Base-by-base conservation (phyloP, 2,797 vertebrate genomes). In the Luscinia megarhynchos region DNA sequence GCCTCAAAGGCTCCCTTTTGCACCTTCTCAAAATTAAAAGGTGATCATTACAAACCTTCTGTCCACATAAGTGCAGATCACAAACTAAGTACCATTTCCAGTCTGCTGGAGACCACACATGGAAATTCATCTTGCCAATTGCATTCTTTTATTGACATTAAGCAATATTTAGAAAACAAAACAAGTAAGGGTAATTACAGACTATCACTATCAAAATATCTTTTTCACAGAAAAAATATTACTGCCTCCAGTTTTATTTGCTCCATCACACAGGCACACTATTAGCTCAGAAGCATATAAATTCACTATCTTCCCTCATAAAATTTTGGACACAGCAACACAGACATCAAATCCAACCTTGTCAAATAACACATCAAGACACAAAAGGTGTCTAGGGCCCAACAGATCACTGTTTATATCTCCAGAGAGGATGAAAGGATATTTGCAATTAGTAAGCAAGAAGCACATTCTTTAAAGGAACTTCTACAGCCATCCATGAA, bases 121-220 rank as follows among this genome's bases (percentile, higher is more conserved):
- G 11, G 0, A 82, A 82, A 90, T 90, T 67, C n/a, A 72, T 46
- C 51, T 54, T 83, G n/a, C 20, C 45, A 82, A 32, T 4, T 75
- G 46, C 36, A 51, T 41, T 85, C 30, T 51, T 95, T 83, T 41
- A 77, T 11, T 14, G 19, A 54, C 46, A 27, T 51, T 50, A 73
- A 74, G 21, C 23, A 93, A 53, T 41, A 94, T n/a, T 72, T 78
- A 76, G 43, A 92, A 93, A 75, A 84, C 36, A 48, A 90, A 95
- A 87, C 19, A 91, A 87, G 36, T 29, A 91, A 64, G 15, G 9
- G 9, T 62, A 75, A 92, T 80, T 88, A 72, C 6, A 80, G 61
- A 57, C 36, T 38, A 76, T 72, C 66, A 83, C 15, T 84, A 54
- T 63, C 43, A 83, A 54, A 19, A 8, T 29, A 59, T 2, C 26